phyloP scores from a whole-genome alignment of 2,888 invertebrate species.

The Saturnia pavonia region DNA sequence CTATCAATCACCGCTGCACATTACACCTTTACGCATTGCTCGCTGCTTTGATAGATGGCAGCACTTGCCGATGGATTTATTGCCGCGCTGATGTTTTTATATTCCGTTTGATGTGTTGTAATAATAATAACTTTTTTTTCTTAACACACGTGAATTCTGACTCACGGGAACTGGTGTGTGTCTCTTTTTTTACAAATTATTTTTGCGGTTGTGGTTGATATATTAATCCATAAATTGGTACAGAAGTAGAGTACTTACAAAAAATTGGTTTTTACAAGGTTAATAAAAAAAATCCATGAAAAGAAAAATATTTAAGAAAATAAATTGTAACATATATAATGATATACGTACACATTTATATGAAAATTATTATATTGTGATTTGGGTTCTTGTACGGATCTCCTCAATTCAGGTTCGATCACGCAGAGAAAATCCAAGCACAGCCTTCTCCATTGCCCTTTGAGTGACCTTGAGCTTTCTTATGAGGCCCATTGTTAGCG shows the following conservation, averaged over 20 bases:
- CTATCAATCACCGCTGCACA: slow-evolving; percentile 70
- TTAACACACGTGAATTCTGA: slow-evolving; percentile 33
- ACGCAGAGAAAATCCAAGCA: too few relatives aligned
- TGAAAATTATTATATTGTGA: too few relatives aligned
- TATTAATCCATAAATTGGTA: not conserved
- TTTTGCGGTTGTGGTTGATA: not conserved
- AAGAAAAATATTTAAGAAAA: too few relatives aligned
- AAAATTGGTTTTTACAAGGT: not conserved
- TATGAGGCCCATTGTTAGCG: too few relatives aligned
- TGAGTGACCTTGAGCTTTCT: too few relatives aligned
- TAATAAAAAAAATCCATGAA: not conserved
- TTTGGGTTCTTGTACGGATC: too few relatives aligned
- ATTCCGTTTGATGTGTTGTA: slow-evolving; percentile 59
- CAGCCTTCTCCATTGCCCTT: too few relatives aligned
- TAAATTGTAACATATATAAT: too few relatives aligned
- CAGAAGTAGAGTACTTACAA: not conserved
- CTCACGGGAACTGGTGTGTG: slow-evolving; percentile 35
- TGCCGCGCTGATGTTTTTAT: slow-evolving; percentile 63
- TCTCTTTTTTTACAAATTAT: not conserved
- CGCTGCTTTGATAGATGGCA: slow-evolving; percentile 70
- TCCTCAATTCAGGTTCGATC: too few relatives aligned
- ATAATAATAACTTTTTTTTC: slow-evolving; percentile 52
- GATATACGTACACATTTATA: too few relatives aligned
- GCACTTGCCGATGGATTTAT: slow-evolving; percentile 69
- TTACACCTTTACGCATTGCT: slow-evolving; percentile 67